Percentiles rank a stretch among this genome's conserved stretches.
phyloP scores from a whole-genome alignment of 92 coral and sea anemone genomes.

The Phenganax subtilis region DNA sequence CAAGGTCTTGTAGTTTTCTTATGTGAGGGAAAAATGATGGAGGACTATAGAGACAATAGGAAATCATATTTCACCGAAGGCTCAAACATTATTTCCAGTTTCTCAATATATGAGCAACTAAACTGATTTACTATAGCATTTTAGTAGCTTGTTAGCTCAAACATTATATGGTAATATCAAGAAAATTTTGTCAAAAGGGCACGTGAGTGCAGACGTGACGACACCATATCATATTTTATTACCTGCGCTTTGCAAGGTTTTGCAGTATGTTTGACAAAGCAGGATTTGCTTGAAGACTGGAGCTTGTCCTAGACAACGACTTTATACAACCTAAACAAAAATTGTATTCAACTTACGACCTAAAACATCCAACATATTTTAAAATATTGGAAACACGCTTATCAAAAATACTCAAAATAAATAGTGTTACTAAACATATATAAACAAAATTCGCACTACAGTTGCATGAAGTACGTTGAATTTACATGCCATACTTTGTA shows the following conservation, averaged over 20 bases:
- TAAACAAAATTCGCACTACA: neutral
- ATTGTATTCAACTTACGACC: neutral
- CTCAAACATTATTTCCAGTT: too few species aligned
- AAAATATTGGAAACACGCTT: too few species aligned
- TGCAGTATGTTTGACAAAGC: constrained; percentile 30
- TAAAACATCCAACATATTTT: too few species aligned
- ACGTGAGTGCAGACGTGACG: neutral
- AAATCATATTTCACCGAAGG: too few species aligned
- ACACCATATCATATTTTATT: neutral
- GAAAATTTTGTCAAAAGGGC: neutral
- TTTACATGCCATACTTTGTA: constrained; percentile 8
- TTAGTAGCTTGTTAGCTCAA: too few species aligned
- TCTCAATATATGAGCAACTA: too few species aligned
- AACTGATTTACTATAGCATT: too few species aligned
- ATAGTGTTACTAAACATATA: neutral
- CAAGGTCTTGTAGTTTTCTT: constrained; percentile 26
- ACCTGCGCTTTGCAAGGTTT: constrained; percentile 26
- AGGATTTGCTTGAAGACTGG: constrained; percentile 4
- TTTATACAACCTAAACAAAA: constrained; percentile 6
- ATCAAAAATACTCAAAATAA: too few species aligned
- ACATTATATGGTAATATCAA: too few species aligned
- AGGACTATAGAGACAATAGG: neutral
- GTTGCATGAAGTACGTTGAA: neutral
- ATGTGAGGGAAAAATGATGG: constrained; percentile 18
- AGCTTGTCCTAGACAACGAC: constrained; percentile 19